phyloP scores from a whole-genome alignment of 2,888 invertebrate genomes.

The Sympetrum striolatum region DNA sequence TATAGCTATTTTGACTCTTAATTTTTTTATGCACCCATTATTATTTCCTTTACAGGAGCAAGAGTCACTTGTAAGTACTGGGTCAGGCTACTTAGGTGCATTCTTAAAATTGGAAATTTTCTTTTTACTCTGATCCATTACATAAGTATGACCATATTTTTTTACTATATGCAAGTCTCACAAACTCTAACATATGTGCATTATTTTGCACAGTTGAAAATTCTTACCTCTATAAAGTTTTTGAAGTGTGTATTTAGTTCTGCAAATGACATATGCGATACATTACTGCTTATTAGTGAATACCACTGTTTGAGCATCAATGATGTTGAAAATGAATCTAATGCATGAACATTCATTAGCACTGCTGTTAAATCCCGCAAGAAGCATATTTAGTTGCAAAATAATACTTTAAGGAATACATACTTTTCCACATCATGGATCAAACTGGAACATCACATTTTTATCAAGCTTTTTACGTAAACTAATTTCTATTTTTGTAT shows the following conservation, averaged over 20 bases:
- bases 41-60: conserved; percentile 67
- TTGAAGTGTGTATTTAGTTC: conserved; percentile 48
- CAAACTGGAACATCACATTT: neutral
- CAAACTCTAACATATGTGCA: conserved; percentile 48
- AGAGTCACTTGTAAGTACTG: conserved; percentile 71
- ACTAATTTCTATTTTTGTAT: neutral
- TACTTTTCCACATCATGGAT: neutral
- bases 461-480: neutral
- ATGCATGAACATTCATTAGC: conserved; percentile 4
- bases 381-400: neutral
- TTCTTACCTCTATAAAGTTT: conserved; percentile 18
- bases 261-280: conserved; percentile 3
- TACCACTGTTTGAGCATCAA: neutral
- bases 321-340: neutral
- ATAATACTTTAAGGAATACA: neutral
- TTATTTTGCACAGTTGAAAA: conserved; percentile 51
- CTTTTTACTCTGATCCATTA: neutral
- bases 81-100: conserved; percentile 29
- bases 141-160: conserved; percentile 23
- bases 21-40: conserved; percentile 50
- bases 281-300: conserved; percentile 42
- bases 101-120: conserved; percentile 6
- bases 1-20: neutral
- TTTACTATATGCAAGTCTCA: conserved; percentile 49
- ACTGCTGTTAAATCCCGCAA: neutral